Base-by-base conservation (phyloP, 2,797 vertebrate genomes). In the Threskiornis aethiopicus region DNA sequence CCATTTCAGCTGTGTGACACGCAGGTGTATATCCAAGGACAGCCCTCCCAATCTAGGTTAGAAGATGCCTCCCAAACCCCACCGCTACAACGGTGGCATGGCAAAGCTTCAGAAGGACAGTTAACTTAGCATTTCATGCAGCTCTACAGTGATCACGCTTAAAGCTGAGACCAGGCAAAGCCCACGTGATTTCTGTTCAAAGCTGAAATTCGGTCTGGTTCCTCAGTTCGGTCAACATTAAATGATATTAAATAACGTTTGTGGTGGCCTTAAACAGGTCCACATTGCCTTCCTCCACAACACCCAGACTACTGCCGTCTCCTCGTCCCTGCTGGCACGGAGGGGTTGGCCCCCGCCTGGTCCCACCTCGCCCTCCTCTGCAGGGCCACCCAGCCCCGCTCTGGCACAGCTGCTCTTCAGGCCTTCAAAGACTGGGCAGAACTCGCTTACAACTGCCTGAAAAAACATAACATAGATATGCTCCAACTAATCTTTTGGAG, bases 301-400 rank as follows among this genome's bases (percentile, higher is more conserved):
- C 6, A 69, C 2, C 19, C 62, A 33, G 47, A 25, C 18, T 42
- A 19, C 37, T 39, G 19, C 5, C 0, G 0, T 39, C 25, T 83
- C 44, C 59, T 62, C 16, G 59, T 6, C 42, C 19, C 46, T 42
- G 19, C 29, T 58, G 31, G 8, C 33, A 44, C 20, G n/a, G 42
- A 28, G n/a, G 2, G 2, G 21, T 0, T 22, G 35, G 46, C 8
- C 25, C 20, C 16, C 0, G 0, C 10, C 13, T 10, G 22, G 67
- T 44, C n/a, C 41, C 46, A 37, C 42, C 24, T 91, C 10, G 4
- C 16, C 28, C 41, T 15, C 8, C 25, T 83, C 41, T 22, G 20
- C 65, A 67, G 44, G 37, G 41, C 51, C 59, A 84, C 39, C 41
- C 51, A 72, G 41, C 62, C 26, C 80, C 47, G 49, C 25, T 80